Conservation (phyloP, 64 coral and sea anemone genomes). For the Anthopleura sola region DNA sequence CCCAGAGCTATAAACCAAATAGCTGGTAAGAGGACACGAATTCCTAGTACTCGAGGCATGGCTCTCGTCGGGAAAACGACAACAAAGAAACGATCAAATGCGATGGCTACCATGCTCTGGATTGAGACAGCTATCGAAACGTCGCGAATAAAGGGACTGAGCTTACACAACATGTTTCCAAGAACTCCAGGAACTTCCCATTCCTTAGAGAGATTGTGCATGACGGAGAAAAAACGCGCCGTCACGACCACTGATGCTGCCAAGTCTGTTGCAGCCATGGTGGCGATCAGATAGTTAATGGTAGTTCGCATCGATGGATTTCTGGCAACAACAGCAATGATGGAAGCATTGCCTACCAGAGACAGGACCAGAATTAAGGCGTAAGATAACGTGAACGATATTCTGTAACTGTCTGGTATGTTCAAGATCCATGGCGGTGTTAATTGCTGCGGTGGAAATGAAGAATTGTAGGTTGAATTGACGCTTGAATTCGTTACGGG, state of each 20-base stretch:
- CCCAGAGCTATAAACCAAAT: background rate
- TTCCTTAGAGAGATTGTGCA: background rate
- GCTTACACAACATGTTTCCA: constrained; percentile 13
- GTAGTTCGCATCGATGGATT: background rate
- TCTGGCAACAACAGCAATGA: background rate
- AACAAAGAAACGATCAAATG: background rate
- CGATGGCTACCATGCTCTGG: background rate
- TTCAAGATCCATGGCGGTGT: background rate
- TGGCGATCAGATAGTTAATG: background rate
- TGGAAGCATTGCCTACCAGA: background rate
- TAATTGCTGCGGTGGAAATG: background rate
- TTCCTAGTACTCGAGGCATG: background rate
- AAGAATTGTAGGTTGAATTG: background rate
- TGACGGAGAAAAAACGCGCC: constrained; percentile 15
- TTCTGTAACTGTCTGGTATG: background rate
- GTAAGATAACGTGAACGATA: background rate
- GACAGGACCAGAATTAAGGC: background rate
- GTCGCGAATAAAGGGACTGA: background rate
- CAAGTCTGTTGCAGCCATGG: background rate
- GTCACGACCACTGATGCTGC: constrained; percentile 13
- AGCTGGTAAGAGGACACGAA: background rate
- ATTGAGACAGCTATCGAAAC: background rate
- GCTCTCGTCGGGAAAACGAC: background rate
- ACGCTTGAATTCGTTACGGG: background rate
- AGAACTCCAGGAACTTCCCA: background rate